A percentile compares a stretch with the other conserved stretches of the same genome.
Conservation (phyloP, 2,797 vertebrate species). For the Cyclopterus lumpus region DNA sequence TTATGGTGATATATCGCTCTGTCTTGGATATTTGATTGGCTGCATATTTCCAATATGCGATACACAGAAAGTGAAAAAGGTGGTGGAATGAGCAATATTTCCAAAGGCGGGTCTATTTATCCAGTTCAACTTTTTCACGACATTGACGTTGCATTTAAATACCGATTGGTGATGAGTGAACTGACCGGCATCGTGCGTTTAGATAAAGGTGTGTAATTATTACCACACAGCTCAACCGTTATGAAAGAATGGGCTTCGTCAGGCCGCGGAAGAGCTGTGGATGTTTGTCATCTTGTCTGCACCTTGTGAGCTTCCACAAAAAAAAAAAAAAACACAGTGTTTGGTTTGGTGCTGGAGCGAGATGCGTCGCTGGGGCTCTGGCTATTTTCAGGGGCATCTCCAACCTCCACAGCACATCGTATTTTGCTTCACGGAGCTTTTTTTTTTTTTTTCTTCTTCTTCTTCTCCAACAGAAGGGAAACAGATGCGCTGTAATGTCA, state of each 20-base stretch:
- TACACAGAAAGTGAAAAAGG: background rate
- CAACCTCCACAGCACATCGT: conserved; percentile 40
- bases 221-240: conserved; percentile 14
- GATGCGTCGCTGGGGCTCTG: conserved; percentile 66
- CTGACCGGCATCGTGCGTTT: background rate
- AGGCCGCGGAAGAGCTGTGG: conserved; percentile 58
- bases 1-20: background rate
- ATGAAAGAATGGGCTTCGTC: conserved; percentile 67
- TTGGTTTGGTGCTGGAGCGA: conserved; percentile 55
- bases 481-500: conserved; percentile 77
- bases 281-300: conserved; percentile 68
- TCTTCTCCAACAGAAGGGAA: conserved; percentile 64
- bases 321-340: conserved; percentile 32
- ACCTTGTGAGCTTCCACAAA: conserved; percentile 36
- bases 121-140: conserved; percentile 38
- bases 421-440: conserved; percentile 26
- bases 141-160: background rate
- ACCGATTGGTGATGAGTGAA: conserved; percentile 34
- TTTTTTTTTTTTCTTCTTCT: conserved; percentile 20
- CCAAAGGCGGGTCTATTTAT: conserved; percentile 1
- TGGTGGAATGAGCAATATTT: background rate
- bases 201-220: background rate
- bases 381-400: conserved; percentile 69
- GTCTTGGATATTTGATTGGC: background rate
- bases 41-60: background rate